phyloP scores from a whole-genome alignment of 1,140 invertebrate genomes.

The Agrypnia vestita region DNA sequence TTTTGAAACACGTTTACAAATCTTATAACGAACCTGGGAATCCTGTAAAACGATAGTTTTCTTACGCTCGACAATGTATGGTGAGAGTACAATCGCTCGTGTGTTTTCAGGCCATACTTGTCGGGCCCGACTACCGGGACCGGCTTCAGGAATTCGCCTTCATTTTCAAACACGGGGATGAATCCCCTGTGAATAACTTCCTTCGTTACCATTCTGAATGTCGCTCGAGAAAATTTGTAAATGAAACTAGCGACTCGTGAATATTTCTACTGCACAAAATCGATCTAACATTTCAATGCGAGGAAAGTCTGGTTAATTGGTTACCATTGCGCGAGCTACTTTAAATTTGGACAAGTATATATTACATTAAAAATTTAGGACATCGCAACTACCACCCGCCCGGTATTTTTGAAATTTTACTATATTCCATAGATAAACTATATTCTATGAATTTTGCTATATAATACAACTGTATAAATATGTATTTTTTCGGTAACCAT shows the following conservation, averaged over 20 bases:
- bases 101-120: constrained; percentile 66
- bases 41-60: constrained; percentile 71
- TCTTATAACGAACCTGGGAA: constrained; percentile 62
- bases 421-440: no score
- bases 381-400: no score
- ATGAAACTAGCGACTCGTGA: no score
- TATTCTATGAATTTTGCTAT: no score
- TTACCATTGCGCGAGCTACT: no score
- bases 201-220: constrained; percentile 55
- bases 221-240: background rate
- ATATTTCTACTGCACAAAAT: background rate
- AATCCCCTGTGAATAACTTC: constrained; percentile 72
- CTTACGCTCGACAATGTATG: constrained; percentile 76
- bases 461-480: no score
- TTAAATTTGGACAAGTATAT: no score
- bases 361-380: no score
- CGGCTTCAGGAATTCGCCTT: constrained; percentile 73
- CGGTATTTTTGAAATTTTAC: no score
- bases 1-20: no score
- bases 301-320: no score
- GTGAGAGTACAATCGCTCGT: constrained; percentile 75
- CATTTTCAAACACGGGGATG: constrained; percentile 73
- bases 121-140: constrained; percentile 67
- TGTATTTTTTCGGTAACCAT: no score
- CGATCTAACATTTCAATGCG: background rate